phyloP scores from a whole-genome alignment of 2,113 vertebrate genomes.

The Monopterus albus region DNA sequence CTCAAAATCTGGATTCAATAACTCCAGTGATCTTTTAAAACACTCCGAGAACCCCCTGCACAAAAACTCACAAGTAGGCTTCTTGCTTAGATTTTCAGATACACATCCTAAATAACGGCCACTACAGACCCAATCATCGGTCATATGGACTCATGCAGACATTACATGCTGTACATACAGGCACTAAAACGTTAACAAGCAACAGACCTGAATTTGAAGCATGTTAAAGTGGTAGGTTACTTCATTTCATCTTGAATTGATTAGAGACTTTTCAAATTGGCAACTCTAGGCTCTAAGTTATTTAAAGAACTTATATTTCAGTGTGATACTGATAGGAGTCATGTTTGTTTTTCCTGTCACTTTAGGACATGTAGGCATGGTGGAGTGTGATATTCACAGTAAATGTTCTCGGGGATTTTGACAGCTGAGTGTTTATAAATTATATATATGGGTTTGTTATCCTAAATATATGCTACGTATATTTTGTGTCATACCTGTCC shows the following conservation, averaged over 20 bases:
- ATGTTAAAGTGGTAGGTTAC: no score
- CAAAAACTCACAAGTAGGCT: not conserved
- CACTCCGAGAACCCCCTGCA: not conserved
- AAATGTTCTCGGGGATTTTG: not conserved
- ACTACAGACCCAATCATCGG: not conserved
- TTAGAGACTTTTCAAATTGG: no score
- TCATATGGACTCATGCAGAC: not conserved
- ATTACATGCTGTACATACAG: no score
- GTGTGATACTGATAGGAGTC: no score
- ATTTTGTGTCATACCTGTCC: not conserved
- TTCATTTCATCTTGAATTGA: no score
- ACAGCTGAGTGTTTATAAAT: not conserved
- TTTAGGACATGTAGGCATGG: not conserved
- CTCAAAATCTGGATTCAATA: slow-evolving; percentile 56
- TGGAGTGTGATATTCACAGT: not conserved
- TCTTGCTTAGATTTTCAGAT: not conserved
- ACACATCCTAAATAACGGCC: not conserved
- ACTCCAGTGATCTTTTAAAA: slow-evolving; percentile 41
- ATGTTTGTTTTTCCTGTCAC: not conserved
- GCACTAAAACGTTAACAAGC: not conserved
- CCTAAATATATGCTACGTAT: no score
- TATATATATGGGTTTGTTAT: no score
- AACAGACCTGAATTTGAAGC: not conserved
- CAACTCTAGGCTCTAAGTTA: no score
- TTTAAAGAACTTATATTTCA: no score